Evolutionary conservation across 2,113 vertebrate genomes (phyloP), one percentile per base, ranked within the genome.

Genomic region (Osmerus mordax): DNA sequence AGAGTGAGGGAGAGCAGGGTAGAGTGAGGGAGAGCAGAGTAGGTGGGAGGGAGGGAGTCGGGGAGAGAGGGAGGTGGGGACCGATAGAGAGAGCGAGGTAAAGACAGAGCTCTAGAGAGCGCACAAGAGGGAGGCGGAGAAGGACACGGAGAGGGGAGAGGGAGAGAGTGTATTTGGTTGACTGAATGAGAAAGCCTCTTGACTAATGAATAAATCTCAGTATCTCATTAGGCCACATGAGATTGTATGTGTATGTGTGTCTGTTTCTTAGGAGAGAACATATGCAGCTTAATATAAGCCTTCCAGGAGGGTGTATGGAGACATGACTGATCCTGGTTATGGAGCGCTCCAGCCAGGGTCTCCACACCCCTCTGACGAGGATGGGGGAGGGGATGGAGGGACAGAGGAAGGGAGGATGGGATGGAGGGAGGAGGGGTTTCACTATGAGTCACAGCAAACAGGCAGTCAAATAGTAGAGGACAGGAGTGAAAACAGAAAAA

Each of bases 161-260:
- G 76, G 77, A 67, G 13, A 36, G 29, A 21, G 29, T 21, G 58
- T 13, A 69, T 60, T 53, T 71, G 73, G 51, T 70, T 56, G 52
- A 59, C 41, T 47, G 41, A 47, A 67, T 59, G 64, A 67, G 41
- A 78, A n/a, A 41, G 52, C 62, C 56, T 12, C 41, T 71, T 71
- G 70, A 41, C 75, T 79, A 72, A 67, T 68, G 75, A 65, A 73
- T 56, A 79, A 74, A 77, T 74, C 65, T 73, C 64, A 29, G 41
- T 58, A 54, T 28, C 61, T 68, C 36, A 62, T 51, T 16, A 60
- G 32, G 19, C n/a, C 2, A 59, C 21, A 63, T 36, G 19, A 59
- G 70, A 72, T 66, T 5, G 41, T 71, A 11, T 63, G 16, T 5
- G 41, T 63, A 11, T 63, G 16, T 21, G 18, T 56, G 55, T 56